Percentiles rank a stretch among this genome's conserved stretches.
Evolutionary conservation across 2,113 vertebrate genomes (phyloP).

Genomic region (Leucosticte australis): DNA sequence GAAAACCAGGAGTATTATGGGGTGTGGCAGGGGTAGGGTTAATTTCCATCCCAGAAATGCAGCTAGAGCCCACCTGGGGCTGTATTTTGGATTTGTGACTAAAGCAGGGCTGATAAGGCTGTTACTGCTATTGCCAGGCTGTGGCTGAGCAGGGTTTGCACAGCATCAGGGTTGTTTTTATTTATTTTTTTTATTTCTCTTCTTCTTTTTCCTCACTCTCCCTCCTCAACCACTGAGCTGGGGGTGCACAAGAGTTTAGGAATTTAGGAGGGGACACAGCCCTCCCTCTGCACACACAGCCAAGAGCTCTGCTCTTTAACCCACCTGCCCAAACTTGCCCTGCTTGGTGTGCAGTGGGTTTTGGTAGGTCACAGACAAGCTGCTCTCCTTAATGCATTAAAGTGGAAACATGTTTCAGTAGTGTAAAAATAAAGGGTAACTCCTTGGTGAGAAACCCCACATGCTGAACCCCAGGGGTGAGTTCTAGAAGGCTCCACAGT

Average conservation of each 20-base stretch:
- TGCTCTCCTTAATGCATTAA: not conserved
- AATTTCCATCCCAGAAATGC: not conserved
- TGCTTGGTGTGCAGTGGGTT: constrained; percentile 20
- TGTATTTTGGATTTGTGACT: not conserved
- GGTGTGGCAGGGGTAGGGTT: not conserved
- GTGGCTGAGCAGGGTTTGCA: not conserved
- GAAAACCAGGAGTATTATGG: not conserved
- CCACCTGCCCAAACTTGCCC: constrained; percentile 27
- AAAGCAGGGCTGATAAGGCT: not conserved
- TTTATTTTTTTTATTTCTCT: fast-evolving
- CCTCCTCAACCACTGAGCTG: not conserved
- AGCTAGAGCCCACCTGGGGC: too few species aligned
- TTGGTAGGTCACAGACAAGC: constrained; percentile 21
- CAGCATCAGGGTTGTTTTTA: not conserved
- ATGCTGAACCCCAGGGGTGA: not conserved
- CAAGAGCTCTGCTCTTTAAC: not conserved
- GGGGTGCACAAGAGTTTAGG: not conserved
- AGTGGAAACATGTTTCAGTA: not conserved
- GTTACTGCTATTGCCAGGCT: not conserved
- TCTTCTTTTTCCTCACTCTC: not conserved
- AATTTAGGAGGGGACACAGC: not conserved
- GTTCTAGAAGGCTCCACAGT: not conserved
- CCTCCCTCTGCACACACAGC: not conserved
- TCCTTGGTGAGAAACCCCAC: not conserved
- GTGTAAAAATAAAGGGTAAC: not conserved